These are phyloP conservation scores for Dinomys branickii DNA, from an alignment of 2,113 vertebrate species.

Conservation along the genomic window DNA sequence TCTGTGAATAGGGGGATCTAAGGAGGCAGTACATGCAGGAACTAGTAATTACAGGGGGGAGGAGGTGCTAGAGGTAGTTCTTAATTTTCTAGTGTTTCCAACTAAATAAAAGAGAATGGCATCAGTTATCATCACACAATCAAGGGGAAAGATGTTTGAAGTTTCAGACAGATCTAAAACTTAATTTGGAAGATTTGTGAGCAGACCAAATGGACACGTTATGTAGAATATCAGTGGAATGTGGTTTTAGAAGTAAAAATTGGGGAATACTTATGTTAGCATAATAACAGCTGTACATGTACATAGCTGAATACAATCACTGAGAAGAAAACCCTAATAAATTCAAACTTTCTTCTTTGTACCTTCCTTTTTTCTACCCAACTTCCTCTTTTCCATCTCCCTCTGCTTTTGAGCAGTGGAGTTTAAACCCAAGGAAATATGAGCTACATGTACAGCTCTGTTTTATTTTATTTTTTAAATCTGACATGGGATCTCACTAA, in stretches of 20 bases:
- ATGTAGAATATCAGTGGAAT: background rate
- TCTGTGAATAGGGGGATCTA: background rate
- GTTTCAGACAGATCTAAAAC: background rate
- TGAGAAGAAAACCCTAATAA: background rate
- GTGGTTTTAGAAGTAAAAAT: background rate
- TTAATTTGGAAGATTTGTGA: background rate
- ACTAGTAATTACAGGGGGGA: background rate
- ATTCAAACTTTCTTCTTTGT: background rate
- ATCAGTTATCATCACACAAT: background rate
- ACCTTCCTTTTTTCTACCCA: background rate
- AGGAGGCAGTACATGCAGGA: background rate
- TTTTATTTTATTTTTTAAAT: background rate
- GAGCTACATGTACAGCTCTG: background rate
- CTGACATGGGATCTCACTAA: background rate
- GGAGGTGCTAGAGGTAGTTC: background rate
- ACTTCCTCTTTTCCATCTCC: background rate
- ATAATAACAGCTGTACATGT: background rate
- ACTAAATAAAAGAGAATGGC: background rate
- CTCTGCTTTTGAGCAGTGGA: background rate
- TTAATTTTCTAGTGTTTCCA: background rate
- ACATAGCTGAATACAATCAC: background rate
- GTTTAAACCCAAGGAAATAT: background rate
- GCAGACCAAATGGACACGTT: background rate
- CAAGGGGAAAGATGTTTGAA: background rate
- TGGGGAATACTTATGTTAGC: background rate